Evolutionary conservation across 2,113 vertebrate species (phyloP), one percentile per base, ranked within the genome.

Genomic region (Peromyscus leucopus): DNA sequence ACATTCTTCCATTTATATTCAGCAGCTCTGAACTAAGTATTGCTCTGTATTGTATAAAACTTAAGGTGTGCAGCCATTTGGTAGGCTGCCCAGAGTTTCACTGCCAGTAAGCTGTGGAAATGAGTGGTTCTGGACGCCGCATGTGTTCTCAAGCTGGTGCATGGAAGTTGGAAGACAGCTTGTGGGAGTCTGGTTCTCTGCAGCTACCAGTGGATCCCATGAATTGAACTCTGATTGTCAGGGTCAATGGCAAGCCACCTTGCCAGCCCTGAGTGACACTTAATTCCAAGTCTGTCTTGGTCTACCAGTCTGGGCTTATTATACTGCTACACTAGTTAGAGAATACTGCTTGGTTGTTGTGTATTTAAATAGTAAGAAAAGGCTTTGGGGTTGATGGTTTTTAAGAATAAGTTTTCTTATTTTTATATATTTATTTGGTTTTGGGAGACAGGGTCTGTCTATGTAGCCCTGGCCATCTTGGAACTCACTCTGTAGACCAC

Each of bases 381-480:
- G 65, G 59, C 48, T 91, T 6, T 57, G 63, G 57, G 39, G 19
- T 67, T 59, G 24, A 74, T 82, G 46, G 28, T 79, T 94, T 92
- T 89, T 91, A 88, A 96, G 86, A 74, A 89, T 24, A 7, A 6
- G 26, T 46, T 91, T 92, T 74, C 19, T 94, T 21, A 57, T 57
- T 57, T 80, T 80, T 33, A 61, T 83, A 1, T 42, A 61, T 61
- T 17, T 42, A 82, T 24, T 55, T 82, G 21, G 55, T 59, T 83
- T 83, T 7, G 80, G 57, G n/a, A 61, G 33, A 82, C 33, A n/a
- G 51, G 36, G 10, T 82, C 33, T 24, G 5, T n/a, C 75, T n/a
- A 55, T 59, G 51, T 83, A 83, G n/a, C 55, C 36, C 55, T 83
- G 55, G 12, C 22, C n/a, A 39, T 83, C 22, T 51, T 82, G 51